Evolutionary conservation across 2,113 vertebrate genomes (phyloP), one percentile per base, ranked within the genome.

Genomic region (Anguilla rostrata): DNA sequence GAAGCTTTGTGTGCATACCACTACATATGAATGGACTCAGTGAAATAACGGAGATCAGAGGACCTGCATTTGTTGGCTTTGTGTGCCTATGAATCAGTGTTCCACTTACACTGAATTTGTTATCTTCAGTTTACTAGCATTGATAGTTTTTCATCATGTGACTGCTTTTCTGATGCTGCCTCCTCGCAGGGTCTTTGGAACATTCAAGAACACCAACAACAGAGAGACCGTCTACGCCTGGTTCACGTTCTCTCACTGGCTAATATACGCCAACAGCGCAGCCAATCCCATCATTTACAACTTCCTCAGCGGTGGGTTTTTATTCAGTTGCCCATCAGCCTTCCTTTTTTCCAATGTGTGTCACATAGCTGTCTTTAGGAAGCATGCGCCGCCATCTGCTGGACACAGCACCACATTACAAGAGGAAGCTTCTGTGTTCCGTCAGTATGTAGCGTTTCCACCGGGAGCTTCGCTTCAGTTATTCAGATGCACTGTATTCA

Each of bases 281-380:
- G 97, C 97, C 82, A 99, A 99, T 92, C 98, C 98, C 82, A 99
- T 99, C 88, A 98, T 99, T 95, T 99, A 99, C 92, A 99, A 99
- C 92, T 99, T 99, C 92, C 97, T 99, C 83, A 99, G 98, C 87
- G 97, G 98, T 99, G 91, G 97, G 98, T 97, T 60, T 57, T 46
- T 26, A 39, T 39, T 39, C 53, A 11, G 5, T 56, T 29, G 34
- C 29, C 46, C 16, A 11, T 78, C 0, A 39, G 26, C 4, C 39
- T 78, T 78, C 18, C 29, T 39, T 11, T 39, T 78, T n/a, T 3
- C 4, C 9, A 22, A 22, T 26, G 71, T 2, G n/a, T 4, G 9
- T 18, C 22, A 60, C 0, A 5, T 6, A 6, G 1, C 82, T 22
- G 14, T 75, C 7, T 80, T 6, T 57, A 18, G 78, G 71, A 56